These are phyloP conservation scores for Cranoglanis bouderius DNA, from an alignment of 2,113 vertebrate species.

Conservation along the genomic window DNA sequence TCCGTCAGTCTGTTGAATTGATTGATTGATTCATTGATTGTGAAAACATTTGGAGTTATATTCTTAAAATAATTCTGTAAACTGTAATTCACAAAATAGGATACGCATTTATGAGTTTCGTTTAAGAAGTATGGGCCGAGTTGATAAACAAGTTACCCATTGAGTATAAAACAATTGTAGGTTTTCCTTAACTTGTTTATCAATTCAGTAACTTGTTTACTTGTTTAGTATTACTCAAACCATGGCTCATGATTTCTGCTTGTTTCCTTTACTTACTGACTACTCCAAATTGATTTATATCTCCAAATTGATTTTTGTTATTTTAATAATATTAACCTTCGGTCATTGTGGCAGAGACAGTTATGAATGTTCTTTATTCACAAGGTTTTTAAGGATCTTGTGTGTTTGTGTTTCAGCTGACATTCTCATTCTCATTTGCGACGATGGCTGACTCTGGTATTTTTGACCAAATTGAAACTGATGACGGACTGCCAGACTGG, in stretches of 20 bases:
- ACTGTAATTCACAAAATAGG: not conserved
- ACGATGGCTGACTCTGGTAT: slow-evolving; percentile 65
- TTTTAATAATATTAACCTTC: not conserved
- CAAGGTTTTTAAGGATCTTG: not conserved
- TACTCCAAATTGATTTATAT: not conserved
- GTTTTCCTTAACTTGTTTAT: too few species aligned
- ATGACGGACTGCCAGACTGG: slow-evolving; percentile 61
- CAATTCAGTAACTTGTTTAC: too few species aligned
- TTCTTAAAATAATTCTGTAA: not conserved
- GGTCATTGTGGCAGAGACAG: not conserved
- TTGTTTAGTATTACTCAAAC: not conserved
- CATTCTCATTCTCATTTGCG: not conserved
- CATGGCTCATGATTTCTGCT: too few species aligned
- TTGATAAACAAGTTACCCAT: not conserved
- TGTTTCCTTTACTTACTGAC: too few species aligned
- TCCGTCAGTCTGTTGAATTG: slow-evolving; percentile 18
- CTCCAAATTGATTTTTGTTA: not conserved
- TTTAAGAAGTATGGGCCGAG: not conserved
- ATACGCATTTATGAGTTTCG: not conserved
- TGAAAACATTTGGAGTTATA: not conserved
- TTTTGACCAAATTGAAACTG: slow-evolving; percentile 65
- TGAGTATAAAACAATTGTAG: too few species aligned
- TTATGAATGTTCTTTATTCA: not conserved
- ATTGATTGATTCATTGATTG: not conserved
- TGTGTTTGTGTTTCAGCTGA: slow-evolving; percentile 44